phyloP scores from a whole-genome alignment of 2,113 vertebrate species.

The Pongo pygmaeus region DNA sequence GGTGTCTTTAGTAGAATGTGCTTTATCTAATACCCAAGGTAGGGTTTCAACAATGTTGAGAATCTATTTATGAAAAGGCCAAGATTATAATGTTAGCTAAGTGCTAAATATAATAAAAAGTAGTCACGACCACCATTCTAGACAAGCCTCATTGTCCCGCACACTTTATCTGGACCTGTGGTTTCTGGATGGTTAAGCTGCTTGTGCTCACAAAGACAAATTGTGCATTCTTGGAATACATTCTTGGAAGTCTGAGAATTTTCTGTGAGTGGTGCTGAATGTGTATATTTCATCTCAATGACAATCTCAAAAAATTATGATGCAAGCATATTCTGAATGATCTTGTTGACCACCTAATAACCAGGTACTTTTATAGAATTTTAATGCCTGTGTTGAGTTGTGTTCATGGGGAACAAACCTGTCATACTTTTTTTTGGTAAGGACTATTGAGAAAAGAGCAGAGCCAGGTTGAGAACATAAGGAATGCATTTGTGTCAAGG shows the following conservation, averaged over 20 bases:
- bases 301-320: not conserved
- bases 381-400: not conserved
- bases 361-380: not conserved
- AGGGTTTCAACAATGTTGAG: not conserved
- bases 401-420: not conserved
- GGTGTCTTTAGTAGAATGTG: not conserved
- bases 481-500: not conserved
- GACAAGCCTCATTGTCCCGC: accelerated
- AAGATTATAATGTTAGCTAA: not conserved
- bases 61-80: not conserved
- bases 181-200: not conserved
- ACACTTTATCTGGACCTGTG: not conserved
- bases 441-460: not conserved
- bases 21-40: not conserved
- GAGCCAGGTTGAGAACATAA: not conserved
- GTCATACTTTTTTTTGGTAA: not conserved
- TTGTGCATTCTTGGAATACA: not conserved
- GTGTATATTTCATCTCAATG: not conserved
- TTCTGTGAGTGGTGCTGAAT: not conserved
- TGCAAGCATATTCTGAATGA: not conserved
- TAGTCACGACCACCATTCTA: not conserved
- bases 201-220: not conserved
- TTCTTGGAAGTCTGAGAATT: not conserved
- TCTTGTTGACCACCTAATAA: not conserved
- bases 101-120: not conserved